These are phyloP conservation scores for Hemithea aestivaria DNA, from an alignment of 2,888 invertebrate species.

Conservation along the genomic window DNA sequence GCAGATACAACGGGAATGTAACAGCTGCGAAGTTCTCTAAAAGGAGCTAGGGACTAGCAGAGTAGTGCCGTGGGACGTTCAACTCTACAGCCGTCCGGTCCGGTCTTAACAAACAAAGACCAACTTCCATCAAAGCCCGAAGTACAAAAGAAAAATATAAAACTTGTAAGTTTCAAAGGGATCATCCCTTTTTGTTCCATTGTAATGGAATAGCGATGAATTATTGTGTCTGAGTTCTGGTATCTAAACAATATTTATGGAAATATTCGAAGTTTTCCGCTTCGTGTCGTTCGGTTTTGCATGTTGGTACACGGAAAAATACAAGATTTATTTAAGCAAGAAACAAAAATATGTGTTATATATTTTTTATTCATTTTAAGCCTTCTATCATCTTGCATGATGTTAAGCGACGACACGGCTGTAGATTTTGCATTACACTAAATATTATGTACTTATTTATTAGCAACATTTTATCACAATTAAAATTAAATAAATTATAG, in stretches of 20 bases:
- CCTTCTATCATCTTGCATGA: no score
- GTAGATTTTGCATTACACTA: no score
- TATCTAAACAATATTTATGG: conserved; percentile 25
- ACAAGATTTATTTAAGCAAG: no score
- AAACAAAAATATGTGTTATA: no score
- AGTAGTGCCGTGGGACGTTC: conserved; percentile 32
- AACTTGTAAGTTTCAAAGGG: conserved; percentile 66
- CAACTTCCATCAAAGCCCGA: conserved; percentile 59
- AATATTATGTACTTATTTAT: no score
- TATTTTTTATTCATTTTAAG: no score
- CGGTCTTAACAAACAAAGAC: conserved; percentile 45
- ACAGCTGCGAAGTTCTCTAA: no score
- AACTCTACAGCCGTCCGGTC: conserved; percentile 27
- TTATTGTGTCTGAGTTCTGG: conserved; percentile 40
- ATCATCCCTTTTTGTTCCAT: conserved; percentile 57
- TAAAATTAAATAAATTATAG: no score
- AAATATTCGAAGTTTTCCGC: conserved; percentile 21
- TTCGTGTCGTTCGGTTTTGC: conserved; percentile 1
- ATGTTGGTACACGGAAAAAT: neutral
- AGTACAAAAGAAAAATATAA: conserved; percentile 62
- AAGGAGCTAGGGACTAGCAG: no score
- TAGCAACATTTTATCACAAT: no score
- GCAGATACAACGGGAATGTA: no score
- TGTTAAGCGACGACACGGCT: no score
- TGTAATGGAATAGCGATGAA: conserved; percentile 50